These are phyloP conservation scores for Steinernema carpocapsae DNA, from an alignment of 2,888 invertebrate genomes.

Conservation along the genomic window DNA sequence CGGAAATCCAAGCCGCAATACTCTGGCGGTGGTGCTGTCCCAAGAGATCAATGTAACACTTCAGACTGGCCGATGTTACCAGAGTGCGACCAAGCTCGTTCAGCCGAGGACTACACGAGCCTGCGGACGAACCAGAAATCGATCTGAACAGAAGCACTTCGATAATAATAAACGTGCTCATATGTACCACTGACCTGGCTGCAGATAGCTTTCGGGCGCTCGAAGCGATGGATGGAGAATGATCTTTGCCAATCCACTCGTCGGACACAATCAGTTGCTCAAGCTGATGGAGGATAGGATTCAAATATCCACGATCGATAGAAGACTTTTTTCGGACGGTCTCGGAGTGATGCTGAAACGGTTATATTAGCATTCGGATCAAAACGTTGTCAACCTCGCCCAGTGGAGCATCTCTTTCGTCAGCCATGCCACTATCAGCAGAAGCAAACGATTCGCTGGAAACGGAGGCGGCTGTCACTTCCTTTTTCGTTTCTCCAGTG, in stretches of 20 bases:
- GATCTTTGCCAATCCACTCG: conserved; percentile 47
- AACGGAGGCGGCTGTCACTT: background rate
- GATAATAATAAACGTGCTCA: background rate
- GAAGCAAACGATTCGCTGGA: conserved; percentile 5
- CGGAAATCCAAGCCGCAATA: conserved; percentile 59
- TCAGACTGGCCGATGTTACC: conserved; percentile 53
- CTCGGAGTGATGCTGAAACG: background rate
- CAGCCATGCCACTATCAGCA: conserved; percentile 13
- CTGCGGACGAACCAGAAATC: background rate
- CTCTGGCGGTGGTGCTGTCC: conserved; percentile 56
- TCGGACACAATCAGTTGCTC: conserved; percentile 63
- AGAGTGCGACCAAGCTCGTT: conserved; percentile 59
- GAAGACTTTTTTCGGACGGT: background rate
- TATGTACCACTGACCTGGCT: background rate
- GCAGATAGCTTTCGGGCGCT: background rate
- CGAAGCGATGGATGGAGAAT: background rate
- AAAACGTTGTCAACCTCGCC: background rate
- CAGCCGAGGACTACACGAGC: conserved; percentile 50
- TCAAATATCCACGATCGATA: background rate
- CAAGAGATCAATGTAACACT: conserved; percentile 60
- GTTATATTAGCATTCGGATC: background rate
- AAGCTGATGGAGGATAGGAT: conserved; percentile 55
- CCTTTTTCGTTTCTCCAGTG: background rate
- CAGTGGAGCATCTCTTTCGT: background rate
- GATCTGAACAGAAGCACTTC: conserved; percentile 39